Evolutionary conservation across 2,888 invertebrate species (phyloP).

Genomic region (Eudemis profundana): DNA sequence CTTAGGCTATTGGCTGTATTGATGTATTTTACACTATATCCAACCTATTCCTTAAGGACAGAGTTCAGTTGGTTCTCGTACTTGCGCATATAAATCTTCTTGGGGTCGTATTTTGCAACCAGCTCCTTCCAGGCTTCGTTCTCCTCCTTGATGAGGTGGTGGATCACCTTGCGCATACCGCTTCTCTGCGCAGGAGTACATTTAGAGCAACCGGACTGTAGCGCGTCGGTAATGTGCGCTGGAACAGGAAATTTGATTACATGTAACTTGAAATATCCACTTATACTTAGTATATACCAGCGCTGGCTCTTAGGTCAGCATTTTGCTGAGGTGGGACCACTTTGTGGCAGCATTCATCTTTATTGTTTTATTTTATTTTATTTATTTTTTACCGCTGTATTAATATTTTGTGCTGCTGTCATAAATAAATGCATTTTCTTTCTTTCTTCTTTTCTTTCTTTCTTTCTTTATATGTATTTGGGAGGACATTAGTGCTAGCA

Average conservation of each 20-base stretch:
- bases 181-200: conserved; percentile 68
- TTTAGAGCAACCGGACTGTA: conserved; percentile 71
- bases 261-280: too few species aligned
- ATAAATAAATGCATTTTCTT: too few species aligned
- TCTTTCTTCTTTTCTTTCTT: too few species aligned
- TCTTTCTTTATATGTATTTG: too few species aligned
- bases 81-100: conserved; percentile 64
- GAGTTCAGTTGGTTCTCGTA: conserved; percentile 69
- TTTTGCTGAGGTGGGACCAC: too few species aligned
- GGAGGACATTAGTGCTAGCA: too few species aligned
- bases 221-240: conserved; percentile 76
- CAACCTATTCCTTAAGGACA: conserved; percentile 46
- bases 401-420: too few species aligned
- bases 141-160: conserved; percentile 70
- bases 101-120: conserved; percentile 73
- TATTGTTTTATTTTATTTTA: too few species aligned
- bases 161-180: conserved; percentile 70
- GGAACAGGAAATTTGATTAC: conserved; percentile 35
- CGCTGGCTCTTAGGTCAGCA: too few species aligned
- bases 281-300: too few species aligned
- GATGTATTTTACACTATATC: background rate
- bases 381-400: too few species aligned
- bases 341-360: too few species aligned
- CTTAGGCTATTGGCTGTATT: background rate
- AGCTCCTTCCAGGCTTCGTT: conserved; percentile 66